Evolutionary conservation across 92 coral and sea anemone species (phyloP).

Genomic region (Parazoanthus swiftii): DNA sequence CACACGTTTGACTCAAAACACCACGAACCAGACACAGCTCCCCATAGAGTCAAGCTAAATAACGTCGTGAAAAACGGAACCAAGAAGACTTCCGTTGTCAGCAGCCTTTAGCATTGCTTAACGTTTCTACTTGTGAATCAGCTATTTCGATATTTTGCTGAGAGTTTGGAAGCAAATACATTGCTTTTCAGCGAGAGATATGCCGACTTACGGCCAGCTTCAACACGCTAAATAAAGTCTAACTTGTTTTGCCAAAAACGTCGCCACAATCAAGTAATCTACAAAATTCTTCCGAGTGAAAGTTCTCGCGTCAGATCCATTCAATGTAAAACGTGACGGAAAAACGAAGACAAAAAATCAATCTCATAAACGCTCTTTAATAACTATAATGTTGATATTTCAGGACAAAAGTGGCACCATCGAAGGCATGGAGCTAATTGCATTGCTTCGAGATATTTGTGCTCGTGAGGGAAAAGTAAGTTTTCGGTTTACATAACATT

Average conservation of each 20-base stretch:
- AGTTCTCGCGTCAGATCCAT: neutral
- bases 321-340: neutral
- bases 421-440: slow-evolving; percentile 48
- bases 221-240: neutral
- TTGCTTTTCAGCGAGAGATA: neutral
- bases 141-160: no score
- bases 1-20: no score
- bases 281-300: no score
- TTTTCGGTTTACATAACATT: neutral
- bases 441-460: slow-evolving; percentile 50
- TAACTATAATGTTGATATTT: neutral
- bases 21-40: no score
- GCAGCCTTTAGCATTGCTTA: no score
- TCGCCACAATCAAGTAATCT: neutral
- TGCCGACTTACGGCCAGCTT: neutral
- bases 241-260: neutral
- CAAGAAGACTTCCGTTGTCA: no score
- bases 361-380: neutral
- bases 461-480: slow-evolving; percentile 53
- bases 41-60: no score
- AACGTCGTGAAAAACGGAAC: no score
- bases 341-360: neutral
- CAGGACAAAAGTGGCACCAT: slow-evolving; percentile 55
- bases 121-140: no score
- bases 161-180: neutral